Conservation (phyloP, 2,888 invertebrate species). For the Caenorhabditis drosophilae region DNA sequence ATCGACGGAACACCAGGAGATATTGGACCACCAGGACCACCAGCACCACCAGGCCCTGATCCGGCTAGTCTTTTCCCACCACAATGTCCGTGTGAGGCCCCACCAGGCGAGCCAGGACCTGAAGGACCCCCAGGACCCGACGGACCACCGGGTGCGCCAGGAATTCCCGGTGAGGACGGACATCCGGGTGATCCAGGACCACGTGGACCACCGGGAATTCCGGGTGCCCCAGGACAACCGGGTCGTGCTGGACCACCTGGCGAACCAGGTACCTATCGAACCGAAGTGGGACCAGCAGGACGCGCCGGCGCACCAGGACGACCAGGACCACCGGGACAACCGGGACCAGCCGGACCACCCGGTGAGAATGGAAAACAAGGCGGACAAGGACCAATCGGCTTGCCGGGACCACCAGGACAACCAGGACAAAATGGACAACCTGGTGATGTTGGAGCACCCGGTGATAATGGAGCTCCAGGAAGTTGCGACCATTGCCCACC, state of each 20-base stretch:
- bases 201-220: constrained; percentile 79
- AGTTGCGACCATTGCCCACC: constrained; percentile 68
- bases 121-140: constrained; percentile 53
- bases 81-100: constrained; percentile 69
- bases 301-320: constrained; percentile 63
- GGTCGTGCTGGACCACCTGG: constrained; percentile 66
- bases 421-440: constrained; percentile 57
- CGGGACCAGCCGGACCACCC: constrained; percentile 60
- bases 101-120: constrained; percentile 61
- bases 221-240: constrained; percentile 70
- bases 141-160: constrained; percentile 63
- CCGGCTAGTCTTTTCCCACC: constrained; percentile 64
- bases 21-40: constrained; percentile 65
- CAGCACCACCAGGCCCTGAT: constrained; percentile 66
- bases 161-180: constrained; percentile 62
- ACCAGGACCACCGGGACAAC: constrained; percentile 59
- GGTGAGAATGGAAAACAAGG: constrained; percentile 62
- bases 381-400: constrained; percentile 51
- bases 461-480: constrained; percentile 64
- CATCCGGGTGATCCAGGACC: constrained; percentile 66
- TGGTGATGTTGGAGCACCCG: constrained; percentile 50
- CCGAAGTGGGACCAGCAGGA: constrained; percentile 63
- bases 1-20: constrained; percentile 66
- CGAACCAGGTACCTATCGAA: constrained; percentile 65
- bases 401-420: constrained; percentile 55